A percentile compares a stretch with the other conserved stretches of the same genome.
Conservation (phyloP, 2,888 invertebrate genomes). For the Thera obeliscata region DNA sequence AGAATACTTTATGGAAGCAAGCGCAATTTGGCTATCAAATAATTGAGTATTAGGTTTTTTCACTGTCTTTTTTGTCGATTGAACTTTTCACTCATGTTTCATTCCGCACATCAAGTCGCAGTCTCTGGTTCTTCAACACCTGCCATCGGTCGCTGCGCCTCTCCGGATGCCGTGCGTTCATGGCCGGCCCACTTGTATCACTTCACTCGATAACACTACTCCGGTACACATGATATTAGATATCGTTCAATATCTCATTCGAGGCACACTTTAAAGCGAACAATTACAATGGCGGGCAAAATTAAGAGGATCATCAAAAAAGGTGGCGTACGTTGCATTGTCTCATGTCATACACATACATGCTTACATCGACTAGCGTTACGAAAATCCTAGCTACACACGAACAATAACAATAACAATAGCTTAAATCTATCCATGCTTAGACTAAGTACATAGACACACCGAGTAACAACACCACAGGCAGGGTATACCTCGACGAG, state of each 20-base stretch:
- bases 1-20: slow-evolving; percentile 79
- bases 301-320: slow-evolving; percentile 46
- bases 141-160: slow-evolving; percentile 75
- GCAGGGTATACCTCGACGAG: slow-evolving; percentile 76
- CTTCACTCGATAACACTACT: slow-evolving; percentile 74
- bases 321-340: slow-evolving; percentile 69
- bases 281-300: slow-evolving; percentile 47
- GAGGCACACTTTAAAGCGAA: slow-evolving; percentile 45
- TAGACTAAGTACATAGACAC: slow-evolving; percentile 53
- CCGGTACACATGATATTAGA: slow-evolving; percentile 68
- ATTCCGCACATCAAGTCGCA: slow-evolving; percentile 79
- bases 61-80: slow-evolving; percentile 39
- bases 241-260: slow-evolving; percentile 50
- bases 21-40: slow-evolving; percentile 76
- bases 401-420: slow-evolving; percentile 28
- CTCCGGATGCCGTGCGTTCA: slow-evolving; percentile 74
- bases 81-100: slow-evolving; percentile 73
- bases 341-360: slow-evolving; percentile 67
- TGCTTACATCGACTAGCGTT: slow-evolving; percentile 60
- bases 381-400: slow-evolving; percentile 41
- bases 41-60: slow-evolving; percentile 50
- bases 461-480: slow-evolving; percentile 58
- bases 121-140: slow-evolving; percentile 80
- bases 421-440: slow-evolving; percentile 52
- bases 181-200: slow-evolving; percentile 81